A percentile compares a stretch with the other conserved stretches of the same genome.
These are phyloP conservation scores for Drosophila longiperda DNA, from an alignment of 2,888 invertebrate genomes.

Conservation along the genomic window DNA sequence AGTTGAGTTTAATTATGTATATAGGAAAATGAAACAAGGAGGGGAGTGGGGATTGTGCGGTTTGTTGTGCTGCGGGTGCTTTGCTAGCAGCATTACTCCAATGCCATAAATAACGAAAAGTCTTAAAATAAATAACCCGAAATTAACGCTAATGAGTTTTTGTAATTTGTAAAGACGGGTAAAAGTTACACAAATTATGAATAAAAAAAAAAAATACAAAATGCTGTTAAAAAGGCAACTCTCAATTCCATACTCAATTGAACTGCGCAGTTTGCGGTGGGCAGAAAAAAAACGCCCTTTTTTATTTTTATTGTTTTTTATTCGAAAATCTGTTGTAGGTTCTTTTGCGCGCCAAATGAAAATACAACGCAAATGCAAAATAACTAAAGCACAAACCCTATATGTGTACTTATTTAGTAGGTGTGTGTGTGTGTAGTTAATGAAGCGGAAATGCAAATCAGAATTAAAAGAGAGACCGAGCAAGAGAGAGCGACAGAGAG, in stretches of 20 bases:
- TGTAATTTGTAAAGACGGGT: slow-evolving; percentile 44
- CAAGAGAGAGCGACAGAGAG: slow-evolving; percentile 4
- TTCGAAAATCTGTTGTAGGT: slow-evolving; percentile 7
- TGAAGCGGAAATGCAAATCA: slow-evolving; percentile 74
- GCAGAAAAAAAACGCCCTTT: slow-evolving; percentile 45
- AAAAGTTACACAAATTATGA: slow-evolving; percentile 28
- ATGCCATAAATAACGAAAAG: slow-evolving; percentile 64
- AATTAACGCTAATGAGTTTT: slow-evolving; percentile 70
- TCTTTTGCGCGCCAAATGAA: slow-evolving; percentile 59
- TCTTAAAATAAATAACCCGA: slow-evolving; percentile 40
- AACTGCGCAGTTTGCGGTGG: slow-evolving; percentile 47
- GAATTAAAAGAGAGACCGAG: slow-evolving; percentile 23
- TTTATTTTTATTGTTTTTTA: neutral
- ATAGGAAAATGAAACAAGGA: neutral
- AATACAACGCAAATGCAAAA: slow-evolving; percentile 18
- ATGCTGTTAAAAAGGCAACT: slow-evolving; percentile 43
- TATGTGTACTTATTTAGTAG: slow-evolving; percentile 26
- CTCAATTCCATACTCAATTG: neutral
- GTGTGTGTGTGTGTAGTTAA: slow-evolving; percentile 45
- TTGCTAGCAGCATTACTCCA: slow-evolving; percentile 16
- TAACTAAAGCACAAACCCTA: neutral
- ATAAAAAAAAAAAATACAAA: slow-evolving; percentile 3
- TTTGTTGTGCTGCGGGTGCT: slow-evolving; percentile 47
- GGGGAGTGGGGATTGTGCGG: neutral
- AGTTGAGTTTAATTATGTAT: neutral